Evolutionary conservation across 2,797 vertebrate genomes (phyloP).

Genomic region (Dendrocincla tyrannina): DNA sequence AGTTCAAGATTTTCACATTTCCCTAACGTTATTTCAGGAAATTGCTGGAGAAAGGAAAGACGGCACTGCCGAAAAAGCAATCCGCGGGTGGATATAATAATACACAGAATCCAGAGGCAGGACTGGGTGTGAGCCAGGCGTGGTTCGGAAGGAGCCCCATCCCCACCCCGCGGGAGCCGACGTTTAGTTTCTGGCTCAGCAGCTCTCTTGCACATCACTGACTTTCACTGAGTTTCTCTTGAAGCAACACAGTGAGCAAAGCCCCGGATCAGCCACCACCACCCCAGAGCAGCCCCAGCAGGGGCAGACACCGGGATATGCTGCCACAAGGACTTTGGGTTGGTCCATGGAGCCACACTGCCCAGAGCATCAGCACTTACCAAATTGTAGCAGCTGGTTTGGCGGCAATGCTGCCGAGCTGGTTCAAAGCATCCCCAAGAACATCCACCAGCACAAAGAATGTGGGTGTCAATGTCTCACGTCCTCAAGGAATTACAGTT

Average conservation of each 20-base stretch:
- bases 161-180: fast-evolving
- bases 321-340: fast-evolving
- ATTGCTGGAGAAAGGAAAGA: conserved; percentile 40
- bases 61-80: conserved; percentile 39
- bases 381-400: fast-evolving
- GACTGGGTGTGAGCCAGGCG: neutral
- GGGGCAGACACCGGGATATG: fast-evolving
- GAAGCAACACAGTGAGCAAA: neutral
- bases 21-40: conserved; percentile 15
- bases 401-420: fast-evolving
- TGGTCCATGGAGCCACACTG: fast-evolving
- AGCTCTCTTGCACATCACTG: neutral
- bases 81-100: neutral
- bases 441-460: neutral
- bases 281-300: fast-evolving
- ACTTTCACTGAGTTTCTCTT: neutral
- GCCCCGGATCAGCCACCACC: fast-evolving
- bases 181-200: fast-evolving
- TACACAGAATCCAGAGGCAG: neutral
- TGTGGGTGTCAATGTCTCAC: fast-evolving
- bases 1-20: conserved; percentile 39
- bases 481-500: neutral
- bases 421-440: neutral
- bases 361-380: neutral
- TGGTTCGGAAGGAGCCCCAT: neutral